Evolutionary conservation across 2,797 vertebrate species (phyloP), one percentile per base, ranked within the genome.

Genomic region (Avahi laniger): DNA sequence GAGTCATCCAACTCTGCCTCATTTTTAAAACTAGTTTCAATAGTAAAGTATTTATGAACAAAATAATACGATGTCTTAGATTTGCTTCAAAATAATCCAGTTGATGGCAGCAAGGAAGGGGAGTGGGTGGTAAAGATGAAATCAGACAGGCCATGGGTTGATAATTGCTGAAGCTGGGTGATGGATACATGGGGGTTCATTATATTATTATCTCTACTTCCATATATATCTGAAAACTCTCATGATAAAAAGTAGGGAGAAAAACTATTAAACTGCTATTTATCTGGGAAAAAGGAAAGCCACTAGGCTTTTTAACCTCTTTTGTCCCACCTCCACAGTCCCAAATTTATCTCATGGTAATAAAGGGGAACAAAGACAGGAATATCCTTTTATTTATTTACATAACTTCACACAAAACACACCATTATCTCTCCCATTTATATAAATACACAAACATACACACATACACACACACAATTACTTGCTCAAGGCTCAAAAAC

Each of bases 291-390:
- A n/a, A 35, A 63, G 18, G 7, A 10, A 80, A 80, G 35, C 26
- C 35, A 59, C 7, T 72, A 63, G 70, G n/a, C 43, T 92, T 85
- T 88, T 84, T 70, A 92, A 84, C 33, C 33, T 80, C 84, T 87
- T 33, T 91, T 89, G 22, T 94, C 33, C 41, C 12, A 96, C 15
- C 30, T 33, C 30, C n/a, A 81, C 33, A 89, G 50, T 75, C 30
- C 59, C 65, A 95, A 63, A 96, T 97, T 98, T 97, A 94, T 84
- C 97, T 96, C 78, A 97, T n/a, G 48, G 12, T 73, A 92, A 2
- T 18, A 75, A 76, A 72, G 1, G 24, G 65, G 83, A 63, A 79
- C 88, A 84, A 94, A 96, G 57, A 59, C 73, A 80, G 43, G 91
- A 96, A 92, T 69, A 79, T 33, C 0, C 65, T 46, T 94, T 96